Evolutionary conservation across 2,888 invertebrate genomes (phyloP), one percentile per base, ranked within the genome.

Genomic region (Perithous albicinctus): DNA sequence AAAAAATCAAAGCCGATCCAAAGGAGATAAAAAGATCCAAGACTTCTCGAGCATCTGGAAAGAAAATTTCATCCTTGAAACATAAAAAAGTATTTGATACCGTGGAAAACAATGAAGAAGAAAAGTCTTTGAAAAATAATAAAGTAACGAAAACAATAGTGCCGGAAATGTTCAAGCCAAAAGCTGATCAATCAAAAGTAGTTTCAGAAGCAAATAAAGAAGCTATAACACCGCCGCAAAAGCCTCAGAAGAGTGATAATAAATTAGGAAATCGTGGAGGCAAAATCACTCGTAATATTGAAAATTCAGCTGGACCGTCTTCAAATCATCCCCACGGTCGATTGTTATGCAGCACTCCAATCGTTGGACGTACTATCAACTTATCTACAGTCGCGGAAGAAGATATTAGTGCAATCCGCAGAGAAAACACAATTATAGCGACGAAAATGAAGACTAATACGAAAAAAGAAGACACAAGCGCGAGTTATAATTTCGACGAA

Each of bases 261-360:
- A 48, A 48, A 48, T 6, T 15, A 26, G 18, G 43, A 8, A 46
- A 15, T 15, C 23, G 4, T 7, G n/a, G 12, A 1, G 5, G 29
- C 26, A 43, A 64, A 46, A 23, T n/a, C n/a, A n/a, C n/a, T n/a
- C n/a, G n/a, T n/a, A n/a, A n/a, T n/a, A n/a, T n/a, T n/a, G n/a
- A n/a, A 10, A 48, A 8, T 35, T 35, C 51, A 0, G 1, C 6
- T 18, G 15, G 18, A 23, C 51, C 32, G 15, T 35, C 51, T 20
- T 23, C 1, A 2, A 20, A 3, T 12, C 38, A 26, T 15, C 38
- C 54, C 38, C 12, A n/a, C 1, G 8, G 12, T 0, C 29, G 6
- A 15, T 15, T 69, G 4, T 20, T 23, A 38, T 54, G 51, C 54
- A 69, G 69, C 38, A 69, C 69, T 12, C 69, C 69, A 43, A 69